Evolutionary conservation across 2,113 vertebrate genomes (phyloP).

Genomic region (Sardina pilchardus): DNA sequence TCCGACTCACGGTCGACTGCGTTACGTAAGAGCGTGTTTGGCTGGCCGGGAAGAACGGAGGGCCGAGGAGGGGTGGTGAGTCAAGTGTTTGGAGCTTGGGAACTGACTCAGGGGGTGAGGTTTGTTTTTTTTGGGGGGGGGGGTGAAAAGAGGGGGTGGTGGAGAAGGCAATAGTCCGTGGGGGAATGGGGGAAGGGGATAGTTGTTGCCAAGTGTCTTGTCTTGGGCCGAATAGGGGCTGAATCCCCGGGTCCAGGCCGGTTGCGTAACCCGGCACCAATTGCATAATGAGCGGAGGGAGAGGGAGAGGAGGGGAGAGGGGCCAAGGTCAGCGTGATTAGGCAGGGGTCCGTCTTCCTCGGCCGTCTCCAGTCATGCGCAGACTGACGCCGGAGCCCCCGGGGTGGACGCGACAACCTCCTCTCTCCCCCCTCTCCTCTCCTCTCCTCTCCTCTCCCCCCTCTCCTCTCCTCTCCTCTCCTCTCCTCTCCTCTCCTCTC

Average conservation of each 20-base stretch:
- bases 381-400: neutral
- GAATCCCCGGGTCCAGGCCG: neutral
- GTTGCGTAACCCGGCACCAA: constrained; percentile 42
- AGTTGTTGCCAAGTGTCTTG: neutral
- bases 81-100: neutral
- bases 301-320: neutral
- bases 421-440: neutral
- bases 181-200: constrained; percentile 29
- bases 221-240: constrained; percentile 18
- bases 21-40: neutral
- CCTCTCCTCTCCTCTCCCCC: no score
- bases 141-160: neutral
- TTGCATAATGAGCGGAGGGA: constrained; percentile 48
- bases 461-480: no score
- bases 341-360: neutral
- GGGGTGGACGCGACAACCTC: neutral
- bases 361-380: constrained; percentile 13
- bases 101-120: neutral
- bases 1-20: neutral
- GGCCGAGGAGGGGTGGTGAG: neutral
- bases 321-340: constrained; percentile 9
- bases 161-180: neutral
- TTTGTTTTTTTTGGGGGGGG: neutral
- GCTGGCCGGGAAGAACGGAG: neutral
- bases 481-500: neutral